Conservation (phyloP, 2,113 vertebrate genomes). For the Falco punctatus region DNA sequence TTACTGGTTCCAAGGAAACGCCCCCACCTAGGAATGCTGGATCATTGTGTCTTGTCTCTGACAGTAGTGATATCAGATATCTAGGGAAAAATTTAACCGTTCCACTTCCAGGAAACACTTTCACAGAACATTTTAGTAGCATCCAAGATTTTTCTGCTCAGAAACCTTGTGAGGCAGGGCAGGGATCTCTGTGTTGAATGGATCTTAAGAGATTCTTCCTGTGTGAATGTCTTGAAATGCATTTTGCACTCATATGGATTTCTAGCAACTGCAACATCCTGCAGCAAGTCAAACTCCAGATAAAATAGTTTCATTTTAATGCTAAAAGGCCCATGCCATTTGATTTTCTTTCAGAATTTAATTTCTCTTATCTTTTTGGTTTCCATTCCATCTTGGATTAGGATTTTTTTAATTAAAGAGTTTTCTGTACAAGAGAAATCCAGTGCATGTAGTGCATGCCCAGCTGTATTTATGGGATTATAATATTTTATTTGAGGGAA, state of each 20-base stretch:
- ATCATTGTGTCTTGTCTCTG: neutral
- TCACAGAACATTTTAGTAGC: neutral
- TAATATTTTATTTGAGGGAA: neutral
- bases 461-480: conserved; percentile 47
- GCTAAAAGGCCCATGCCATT: neutral
- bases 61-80: neutral
- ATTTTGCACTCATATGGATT: neutral
- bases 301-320: neutral
- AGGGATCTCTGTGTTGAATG: neutral
- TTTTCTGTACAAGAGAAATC: conserved; percentile 13
- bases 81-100: neutral
- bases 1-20: neutral
- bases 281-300: neutral
- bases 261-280: neutral
- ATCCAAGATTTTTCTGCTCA: neutral
- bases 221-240: neutral
- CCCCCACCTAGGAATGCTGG: no score
- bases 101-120: neutral
- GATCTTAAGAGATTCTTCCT: neutral
- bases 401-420: conserved; percentile 37
- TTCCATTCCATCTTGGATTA: conserved; percentile 50
- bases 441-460: neutral
- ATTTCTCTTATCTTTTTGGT: neutral
- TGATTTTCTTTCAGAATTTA: conserved; percentile 16
- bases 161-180: neutral